Evolutionary conservation across 2,113 vertebrate species (phyloP).

Genomic region (Boulengeromyrus knoepffleri): DNA sequence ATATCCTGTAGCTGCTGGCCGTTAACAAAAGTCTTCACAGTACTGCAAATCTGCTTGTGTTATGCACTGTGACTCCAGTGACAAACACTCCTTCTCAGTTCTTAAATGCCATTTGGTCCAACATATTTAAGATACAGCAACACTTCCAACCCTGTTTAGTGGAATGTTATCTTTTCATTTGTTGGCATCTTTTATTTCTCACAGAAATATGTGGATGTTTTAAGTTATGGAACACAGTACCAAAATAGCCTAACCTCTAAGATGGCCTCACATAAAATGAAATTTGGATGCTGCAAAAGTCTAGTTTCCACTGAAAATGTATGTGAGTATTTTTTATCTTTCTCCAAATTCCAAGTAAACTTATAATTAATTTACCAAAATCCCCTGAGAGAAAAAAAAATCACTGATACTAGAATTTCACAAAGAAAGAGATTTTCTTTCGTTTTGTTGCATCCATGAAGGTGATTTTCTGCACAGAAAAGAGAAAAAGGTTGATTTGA

Average conservation of each 20-base stretch:
- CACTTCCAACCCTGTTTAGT: neutral
- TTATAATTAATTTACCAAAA: neutral
- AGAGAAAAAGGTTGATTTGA: constrained; percentile 52
- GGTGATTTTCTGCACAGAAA: constrained; percentile 28
- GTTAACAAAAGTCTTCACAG: neutral
- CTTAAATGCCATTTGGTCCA: neutral
- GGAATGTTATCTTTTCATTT: neutral
- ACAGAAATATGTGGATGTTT: constrained; percentile 26
- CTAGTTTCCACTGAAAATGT: neutral
- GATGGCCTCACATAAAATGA: neutral
- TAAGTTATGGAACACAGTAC: neutral
- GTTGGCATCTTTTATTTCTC: constrained; percentile 37
- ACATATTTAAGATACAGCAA: neutral
- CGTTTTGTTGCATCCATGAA: neutral
- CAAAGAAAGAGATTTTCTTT: neutral
- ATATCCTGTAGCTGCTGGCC: neutral
- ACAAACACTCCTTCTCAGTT: neutral
- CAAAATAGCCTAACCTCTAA: neutral
- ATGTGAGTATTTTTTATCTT: neutral
- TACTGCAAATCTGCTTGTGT: neutral
- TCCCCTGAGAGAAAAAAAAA: neutral
- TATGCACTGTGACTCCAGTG: neutral
- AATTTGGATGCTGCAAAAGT: neutral
- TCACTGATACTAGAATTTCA: neutral
- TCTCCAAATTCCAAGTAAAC: neutral